Conservation (phyloP, 92 coral and sea anemone species). For the Anthopleura xanthogrammica region DNA sequence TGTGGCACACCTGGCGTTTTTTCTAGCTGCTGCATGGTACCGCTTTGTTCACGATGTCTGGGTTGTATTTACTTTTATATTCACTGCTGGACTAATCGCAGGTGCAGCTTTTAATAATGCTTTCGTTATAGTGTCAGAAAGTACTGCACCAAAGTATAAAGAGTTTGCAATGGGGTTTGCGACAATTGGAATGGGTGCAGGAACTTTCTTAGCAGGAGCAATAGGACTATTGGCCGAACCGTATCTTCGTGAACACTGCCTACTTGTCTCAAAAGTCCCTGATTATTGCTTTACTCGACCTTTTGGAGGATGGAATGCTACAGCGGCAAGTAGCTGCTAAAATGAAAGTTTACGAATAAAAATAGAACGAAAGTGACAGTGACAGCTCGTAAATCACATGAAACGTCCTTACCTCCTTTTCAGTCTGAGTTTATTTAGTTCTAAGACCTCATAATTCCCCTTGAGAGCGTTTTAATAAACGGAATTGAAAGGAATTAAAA, state of each 20-base stretch:
- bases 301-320: conserved; percentile 75
- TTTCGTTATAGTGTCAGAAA: conserved; percentile 78
- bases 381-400: too few species aligned
- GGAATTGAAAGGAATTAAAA: too few species aligned
- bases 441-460: too few species aligned
- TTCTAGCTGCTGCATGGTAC: conserved; percentile 81
- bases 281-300: conserved; percentile 88
- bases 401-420: too few species aligned
- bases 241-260: conserved; percentile 68
- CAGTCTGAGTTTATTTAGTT: too few species aligned
- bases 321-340: conserved; percentile 35
- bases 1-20: conserved; percentile 58
- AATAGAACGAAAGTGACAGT: too few species aligned
- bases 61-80: conserved; percentile 76
- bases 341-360: neutral
- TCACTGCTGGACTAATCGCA: conserved; percentile 83
- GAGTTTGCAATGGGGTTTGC: conserved; percentile 94
- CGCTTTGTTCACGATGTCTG: conserved; percentile 80
- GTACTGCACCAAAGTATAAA: conserved; percentile 55
- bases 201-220: conserved; percentile 83
- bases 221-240: conserved; percentile 79
- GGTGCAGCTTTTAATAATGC: conserved; percentile 89
- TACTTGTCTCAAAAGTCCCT: conserved; percentile 48
- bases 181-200: conserved; percentile 92
- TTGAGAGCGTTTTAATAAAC: too few species aligned